Evolutionary conservation across 1,140 invertebrate species (phyloP).

Genomic region (Drosophila watanabei): DNA sequence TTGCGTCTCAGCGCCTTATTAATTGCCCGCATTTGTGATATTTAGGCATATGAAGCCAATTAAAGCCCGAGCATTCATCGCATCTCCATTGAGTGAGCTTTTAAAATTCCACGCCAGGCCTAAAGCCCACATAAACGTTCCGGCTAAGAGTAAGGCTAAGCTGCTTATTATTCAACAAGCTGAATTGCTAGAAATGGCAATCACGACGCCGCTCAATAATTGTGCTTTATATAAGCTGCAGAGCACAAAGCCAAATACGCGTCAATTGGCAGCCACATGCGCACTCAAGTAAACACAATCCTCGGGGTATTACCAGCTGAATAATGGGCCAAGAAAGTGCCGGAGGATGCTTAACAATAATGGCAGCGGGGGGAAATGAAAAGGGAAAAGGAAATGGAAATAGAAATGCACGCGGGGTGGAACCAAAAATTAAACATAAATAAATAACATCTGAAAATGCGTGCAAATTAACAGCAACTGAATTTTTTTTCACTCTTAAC

Average conservation of each 20-base stretch:
- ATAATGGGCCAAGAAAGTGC: conserved; percentile 62
- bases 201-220: conserved; percentile 74
- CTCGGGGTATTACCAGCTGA: conserved; percentile 78
- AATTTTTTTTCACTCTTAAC: conserved; percentile 53
- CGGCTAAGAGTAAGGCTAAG: conserved; percentile 52
- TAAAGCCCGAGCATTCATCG: conserved; percentile 42
- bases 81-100: conserved; percentile 17
- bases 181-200: conserved; percentile 67
- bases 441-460: conserved; percentile 61
- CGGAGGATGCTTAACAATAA: conserved; percentile 68
- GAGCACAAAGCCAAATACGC: conserved; percentile 81
- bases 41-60: conserved; percentile 61
- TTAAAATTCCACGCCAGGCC: conserved; percentile 61
- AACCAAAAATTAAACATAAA: conserved; percentile 70
- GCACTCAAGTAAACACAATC: conserved; percentile 82
- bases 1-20: conserved; percentile 55
- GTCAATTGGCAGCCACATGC: conserved; percentile 84
- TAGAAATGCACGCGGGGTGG: conserved; percentile 1
- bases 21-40: conserved; percentile 69
- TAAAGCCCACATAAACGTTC: conserved; percentile 35
- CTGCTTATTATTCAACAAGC: conserved; percentile 77
- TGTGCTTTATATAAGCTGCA: conserved; percentile 64
- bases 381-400: conserved; percentile 25
- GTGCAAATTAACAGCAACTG: conserved; percentile 65
- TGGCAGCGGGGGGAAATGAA: conserved; percentile 40